Conservation (phyloP, 2,113 vertebrate species). For the Amphiprion ocellaris region DNA sequence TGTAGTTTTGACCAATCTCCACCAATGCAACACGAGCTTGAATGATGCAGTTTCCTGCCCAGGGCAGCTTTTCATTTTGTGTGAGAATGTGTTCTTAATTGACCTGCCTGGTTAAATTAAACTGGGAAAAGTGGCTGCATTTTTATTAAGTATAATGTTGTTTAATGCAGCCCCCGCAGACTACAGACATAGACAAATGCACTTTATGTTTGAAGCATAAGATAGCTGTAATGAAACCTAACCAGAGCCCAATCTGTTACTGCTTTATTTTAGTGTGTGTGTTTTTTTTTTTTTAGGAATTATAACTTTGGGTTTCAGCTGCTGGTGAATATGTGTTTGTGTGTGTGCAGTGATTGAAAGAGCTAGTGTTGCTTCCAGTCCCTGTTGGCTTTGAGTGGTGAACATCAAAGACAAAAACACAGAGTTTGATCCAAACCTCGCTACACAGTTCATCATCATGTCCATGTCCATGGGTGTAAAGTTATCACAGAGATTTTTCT, state of each 20-base stretch:
- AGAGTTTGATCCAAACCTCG: constrained; percentile 51
- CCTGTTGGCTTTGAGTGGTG: constrained; percentile 50
- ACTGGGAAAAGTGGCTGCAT: constrained; percentile 17
- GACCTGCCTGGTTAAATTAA: constrained; percentile 33
- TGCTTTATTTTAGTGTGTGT: constrained; percentile 42
- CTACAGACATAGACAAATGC: constrained; percentile 59
- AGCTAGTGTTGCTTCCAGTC: constrained; percentile 56
- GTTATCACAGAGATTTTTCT: constrained; percentile 54
- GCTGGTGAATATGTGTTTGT: constrained; percentile 17
- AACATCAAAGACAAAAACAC: constrained; percentile 68
- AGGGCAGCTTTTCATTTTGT: constrained; percentile 25
- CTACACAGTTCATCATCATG: constrained; percentile 50
- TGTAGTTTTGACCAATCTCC: constrained; percentile 14
- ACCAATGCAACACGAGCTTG: constrained; percentile 3
- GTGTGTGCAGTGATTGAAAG: constrained; percentile 46
- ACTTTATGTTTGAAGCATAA: constrained; percentile 33
- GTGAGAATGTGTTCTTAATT: constrained; percentile 46
- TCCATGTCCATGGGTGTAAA: constrained; percentile 54
- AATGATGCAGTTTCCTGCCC: constrained; percentile 14
- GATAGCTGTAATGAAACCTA: constrained; percentile 49
- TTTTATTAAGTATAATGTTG: constrained; percentile 47
- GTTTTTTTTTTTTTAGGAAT: constrained; percentile 43
- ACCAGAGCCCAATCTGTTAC: constrained; percentile 39
- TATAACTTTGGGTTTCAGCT: constrained; percentile 39
- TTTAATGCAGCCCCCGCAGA: constrained; percentile 48